These are phyloP conservation scores for Hirtodrosophila histrioides DNA, from an alignment of 2,888 invertebrate genomes.

Conservation along the genomic window DNA sequence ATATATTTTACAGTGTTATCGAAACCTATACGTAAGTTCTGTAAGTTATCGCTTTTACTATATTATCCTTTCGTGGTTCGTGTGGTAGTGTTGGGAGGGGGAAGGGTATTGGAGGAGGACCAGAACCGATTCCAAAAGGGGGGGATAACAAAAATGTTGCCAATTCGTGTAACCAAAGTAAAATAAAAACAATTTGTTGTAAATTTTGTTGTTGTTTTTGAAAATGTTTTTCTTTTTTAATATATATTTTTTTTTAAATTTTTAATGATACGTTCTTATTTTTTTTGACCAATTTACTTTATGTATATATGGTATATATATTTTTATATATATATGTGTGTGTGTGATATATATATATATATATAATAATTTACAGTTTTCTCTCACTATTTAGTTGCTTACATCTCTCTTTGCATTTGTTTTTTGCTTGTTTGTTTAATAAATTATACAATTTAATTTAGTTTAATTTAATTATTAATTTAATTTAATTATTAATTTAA, in stretches of 20 bases:
- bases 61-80: background rate
- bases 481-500: conserved; percentile 42
- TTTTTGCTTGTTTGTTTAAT: conserved; percentile 33
- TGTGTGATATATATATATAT: conserved; percentile 27
- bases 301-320: conserved; percentile 32
- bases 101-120: background rate
- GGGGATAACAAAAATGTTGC: conserved; percentile 30
- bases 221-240: conserved; percentile 42
- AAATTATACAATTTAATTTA: conserved; percentile 67
- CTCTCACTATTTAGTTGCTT: conserved; percentile 63
- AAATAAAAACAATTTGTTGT: conserved; percentile 71
- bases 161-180: conserved; percentile 58
- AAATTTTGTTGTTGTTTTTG: conserved; percentile 55
- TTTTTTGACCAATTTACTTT: conserved; percentile 52
- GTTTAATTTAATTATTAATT: conserved; percentile 29
- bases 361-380: conserved; percentile 55
- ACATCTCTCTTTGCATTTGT: conserved; percentile 50
- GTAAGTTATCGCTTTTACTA: conserved; percentile 9
- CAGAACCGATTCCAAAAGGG: conserved; percentile 32
- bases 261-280: conserved; percentile 71
- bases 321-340: conserved; percentile 24
- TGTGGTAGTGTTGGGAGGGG: background rate
- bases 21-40: conserved; percentile 65
- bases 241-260: conserved; percentile 54
- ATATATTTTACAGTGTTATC: conserved; percentile 39